A percentile compares a stretch with the other conserved stretches of the same genome.
These are phyloP conservation scores for Myotis brandtii DNA, from an alignment of 2,113 vertebrate genomes.

Conservation along the genomic window DNA sequence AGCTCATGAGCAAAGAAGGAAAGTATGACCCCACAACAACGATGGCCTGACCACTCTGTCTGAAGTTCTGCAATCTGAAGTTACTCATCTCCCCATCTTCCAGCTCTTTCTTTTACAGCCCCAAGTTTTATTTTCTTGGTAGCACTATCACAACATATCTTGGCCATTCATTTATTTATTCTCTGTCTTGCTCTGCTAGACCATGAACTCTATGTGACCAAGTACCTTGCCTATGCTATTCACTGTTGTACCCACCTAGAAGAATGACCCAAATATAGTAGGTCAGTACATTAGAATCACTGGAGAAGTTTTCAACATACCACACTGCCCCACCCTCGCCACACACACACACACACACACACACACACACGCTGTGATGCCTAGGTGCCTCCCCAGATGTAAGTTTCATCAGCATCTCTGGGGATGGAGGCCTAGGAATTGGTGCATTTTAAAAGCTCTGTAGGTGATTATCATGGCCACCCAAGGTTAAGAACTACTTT, in stretches of 20 bases:
- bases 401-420: background rate
- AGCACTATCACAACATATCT: background rate
- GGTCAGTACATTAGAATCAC: background rate
- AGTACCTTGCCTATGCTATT: background rate
- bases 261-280: background rate
- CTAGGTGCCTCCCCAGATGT: background rate
- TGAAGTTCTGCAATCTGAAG: background rate
- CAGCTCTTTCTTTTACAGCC: background rate
- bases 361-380: background rate
- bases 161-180: background rate
- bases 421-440: background rate
- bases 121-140: background rate
- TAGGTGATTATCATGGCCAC: background rate
- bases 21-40: background rate
- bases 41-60: background rate
- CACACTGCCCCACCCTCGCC: background rate
- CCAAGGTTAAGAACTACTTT: background rate
- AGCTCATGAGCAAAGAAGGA: background rate
- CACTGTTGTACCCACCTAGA: background rate
- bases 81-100: background rate
- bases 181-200: background rate
- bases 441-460: background rate
- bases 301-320: background rate
- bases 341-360: background rate
- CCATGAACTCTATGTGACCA: background rate